Percentiles rank a stretch among this genome's conserved stretches.
These are phyloP conservation scores for Sinhomidia bicolor DNA, from an alignment of 2,888 invertebrate genomes.

Conservation along the genomic window DNA sequence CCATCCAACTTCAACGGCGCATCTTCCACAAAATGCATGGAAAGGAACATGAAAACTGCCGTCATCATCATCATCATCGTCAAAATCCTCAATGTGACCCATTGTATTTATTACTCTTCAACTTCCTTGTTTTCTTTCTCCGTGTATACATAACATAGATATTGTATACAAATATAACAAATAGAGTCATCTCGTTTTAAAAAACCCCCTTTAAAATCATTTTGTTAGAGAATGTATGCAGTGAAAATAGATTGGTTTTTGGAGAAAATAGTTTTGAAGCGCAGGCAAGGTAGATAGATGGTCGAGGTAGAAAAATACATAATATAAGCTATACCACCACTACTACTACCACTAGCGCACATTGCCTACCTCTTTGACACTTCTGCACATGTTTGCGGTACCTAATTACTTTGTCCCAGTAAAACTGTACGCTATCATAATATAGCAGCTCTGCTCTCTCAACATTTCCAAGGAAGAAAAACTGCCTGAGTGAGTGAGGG, in stretches of 20 bases:
- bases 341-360: too few species aligned
- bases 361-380: background rate
- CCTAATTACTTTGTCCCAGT: too few species aligned
- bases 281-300: too few species aligned
- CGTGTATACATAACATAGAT: background rate
- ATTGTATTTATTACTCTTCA: background rate
- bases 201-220: background rate
- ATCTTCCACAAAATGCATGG: background rate
- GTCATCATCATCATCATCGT: background rate
- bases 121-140: background rate
- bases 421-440: background rate
- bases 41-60: background rate
- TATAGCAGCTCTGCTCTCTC: too few species aligned
- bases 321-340: too few species aligned
- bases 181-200: too few species aligned
- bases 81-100: background rate
- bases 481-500: too few species aligned
- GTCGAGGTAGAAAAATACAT: too few species aligned
- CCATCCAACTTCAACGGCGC: background rate
- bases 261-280: too few species aligned
- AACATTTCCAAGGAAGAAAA: slow-evolving; percentile 1
- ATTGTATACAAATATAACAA: too few species aligned
- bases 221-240: too few species aligned
- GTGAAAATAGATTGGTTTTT: too few species aligned
- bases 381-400: background rate